Evolutionary conservation across 1,140 invertebrate genomes (phyloP).

Genomic region (Hyles euphorbiae): DNA sequence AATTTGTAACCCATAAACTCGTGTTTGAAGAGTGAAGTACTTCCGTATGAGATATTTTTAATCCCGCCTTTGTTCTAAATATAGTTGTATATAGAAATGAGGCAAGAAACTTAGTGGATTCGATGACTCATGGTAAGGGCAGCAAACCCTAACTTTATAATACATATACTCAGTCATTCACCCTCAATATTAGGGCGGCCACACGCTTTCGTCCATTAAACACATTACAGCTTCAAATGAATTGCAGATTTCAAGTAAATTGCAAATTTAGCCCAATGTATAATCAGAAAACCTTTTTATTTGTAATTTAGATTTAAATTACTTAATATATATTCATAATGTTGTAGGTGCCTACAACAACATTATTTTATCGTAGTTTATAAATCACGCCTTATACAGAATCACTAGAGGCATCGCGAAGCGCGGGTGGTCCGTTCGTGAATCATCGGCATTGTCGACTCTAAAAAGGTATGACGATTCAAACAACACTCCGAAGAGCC

Average conservation of each 20-base stretch:
- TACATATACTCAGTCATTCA: conserved; percentile 45
- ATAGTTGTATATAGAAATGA: not conserved
- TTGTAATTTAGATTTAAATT: too few relatives aligned
- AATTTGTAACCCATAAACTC: too few relatives aligned
- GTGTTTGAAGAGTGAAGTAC: too few relatives aligned
- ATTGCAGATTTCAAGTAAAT: not conserved
- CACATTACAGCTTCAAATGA: too few relatives aligned
- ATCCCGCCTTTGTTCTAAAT: conserved; percentile 3
- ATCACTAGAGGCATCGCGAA: conserved; percentile 10
- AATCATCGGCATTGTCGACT: conserved; percentile 22
- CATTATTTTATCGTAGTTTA: too few relatives aligned
- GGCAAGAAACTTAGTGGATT: not conserved
- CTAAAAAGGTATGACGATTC: too few relatives aligned
- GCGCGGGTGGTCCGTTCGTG: conserved; percentile 36
- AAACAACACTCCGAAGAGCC: too few relatives aligned
- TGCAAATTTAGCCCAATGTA: too few relatives aligned
- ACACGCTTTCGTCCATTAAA: not conserved
- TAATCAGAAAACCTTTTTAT: too few relatives aligned
- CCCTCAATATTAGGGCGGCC: conserved; percentile 13
- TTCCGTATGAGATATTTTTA: not conserved
- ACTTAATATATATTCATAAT: too few relatives aligned
- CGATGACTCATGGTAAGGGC: conserved; percentile 3
- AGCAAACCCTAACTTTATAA: not conserved
- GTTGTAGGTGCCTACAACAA: too few relatives aligned
- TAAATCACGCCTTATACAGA: too few relatives aligned